Evolutionary conservation across 1,140 invertebrate genomes (phyloP), one percentile per base, ranked within the genome.

Genomic region (Euglossa dilemma): DNA sequence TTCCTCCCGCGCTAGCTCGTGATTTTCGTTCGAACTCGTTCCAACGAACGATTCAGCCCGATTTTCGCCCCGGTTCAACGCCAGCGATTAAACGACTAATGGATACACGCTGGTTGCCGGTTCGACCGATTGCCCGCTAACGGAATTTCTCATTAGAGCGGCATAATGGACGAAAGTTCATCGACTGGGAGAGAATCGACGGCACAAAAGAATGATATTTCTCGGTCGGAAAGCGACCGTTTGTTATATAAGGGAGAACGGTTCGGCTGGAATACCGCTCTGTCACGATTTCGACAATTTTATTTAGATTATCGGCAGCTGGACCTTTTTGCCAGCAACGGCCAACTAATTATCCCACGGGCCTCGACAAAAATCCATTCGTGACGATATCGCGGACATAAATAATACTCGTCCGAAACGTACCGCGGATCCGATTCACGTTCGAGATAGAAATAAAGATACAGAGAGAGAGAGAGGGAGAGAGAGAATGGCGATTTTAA

Each of bases 201-300:
- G 54, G 20, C 50, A 25, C 6, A 20, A 75, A 75, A 28, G 45
- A 75, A 63, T 74, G 25, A 61, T 61, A 59, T 61, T 74, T 47
- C 72, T 20, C 18, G 36, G 8, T 18, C 4, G 3, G 57, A 72
- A 67, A 71, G 71, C 52, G 66, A 83, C 20, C n/a, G 57, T 61
- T 36, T 7, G 36, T 67, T 74, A 50, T 7, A 67, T n/a, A 77
- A 84, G 59, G 18, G 78, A n/a, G n/a, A 72, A 76, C 45, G 54
- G 61, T 59, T 86, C 45, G n/a, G 66, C 7, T 16, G 11, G 20
- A 12, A 1, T 25, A 52, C 20, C 57, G 81, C 43, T 57, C 85
- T 66, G 85, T 87, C 86, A 87, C 85, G 86, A 87, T 87, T 28
- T 36, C 74, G 28, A 69, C 80, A 61, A 83, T 83, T 83, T 83